These are phyloP conservation scores for Magallana nippona DNA, from an alignment of 2,888 invertebrate genomes.

Conservation along the genomic window DNA sequence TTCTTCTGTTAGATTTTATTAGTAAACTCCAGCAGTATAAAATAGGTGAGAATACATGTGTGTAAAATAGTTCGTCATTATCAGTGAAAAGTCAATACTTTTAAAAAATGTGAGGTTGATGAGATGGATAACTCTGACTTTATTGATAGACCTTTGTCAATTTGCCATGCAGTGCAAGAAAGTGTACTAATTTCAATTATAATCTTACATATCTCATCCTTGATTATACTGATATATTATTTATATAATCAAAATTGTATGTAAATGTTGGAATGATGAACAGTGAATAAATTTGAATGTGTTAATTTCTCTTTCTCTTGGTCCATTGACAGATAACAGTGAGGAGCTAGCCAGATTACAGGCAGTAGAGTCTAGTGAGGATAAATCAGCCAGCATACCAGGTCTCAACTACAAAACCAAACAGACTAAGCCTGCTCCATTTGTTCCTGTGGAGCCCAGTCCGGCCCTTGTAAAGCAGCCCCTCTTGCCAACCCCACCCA, in stretches of 20 bases:
- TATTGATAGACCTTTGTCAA: too few relatives aligned
- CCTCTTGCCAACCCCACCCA: constrained; percentile 39
- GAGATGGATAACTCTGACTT: too few relatives aligned
- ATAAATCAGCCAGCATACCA: constrained; percentile 49
- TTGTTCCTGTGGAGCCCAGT: neutral
- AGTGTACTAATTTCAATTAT: too few relatives aligned
- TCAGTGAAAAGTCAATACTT: too few relatives aligned
- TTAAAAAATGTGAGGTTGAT: too few relatives aligned
- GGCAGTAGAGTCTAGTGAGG: neutral
- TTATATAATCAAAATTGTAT: too few relatives aligned
- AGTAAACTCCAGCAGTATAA: constrained; percentile 54
- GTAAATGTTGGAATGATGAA: too few relatives aligned
- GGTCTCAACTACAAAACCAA: constrained; percentile 58
- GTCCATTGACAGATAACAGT: constrained; percentile 33
- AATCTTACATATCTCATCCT: too few relatives aligned
- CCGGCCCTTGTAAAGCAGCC: constrained; percentile 18
- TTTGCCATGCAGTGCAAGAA: too few relatives aligned
- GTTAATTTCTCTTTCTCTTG: neutral
- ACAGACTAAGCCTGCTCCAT: constrained; percentile 10
- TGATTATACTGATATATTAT: too few relatives aligned
- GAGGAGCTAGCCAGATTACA: constrained; percentile 34
- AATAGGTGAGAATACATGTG: constrained; percentile 54
- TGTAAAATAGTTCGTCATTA: neutral
- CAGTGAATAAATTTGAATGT: neutral
- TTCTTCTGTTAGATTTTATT: constrained; percentile 68